Percentiles rank a stretch among this genome's conserved stretches.
Evolutionary conservation across 1,140 invertebrate species (phyloP).

Genomic region (Drosophila trapezifrons): DNA sequence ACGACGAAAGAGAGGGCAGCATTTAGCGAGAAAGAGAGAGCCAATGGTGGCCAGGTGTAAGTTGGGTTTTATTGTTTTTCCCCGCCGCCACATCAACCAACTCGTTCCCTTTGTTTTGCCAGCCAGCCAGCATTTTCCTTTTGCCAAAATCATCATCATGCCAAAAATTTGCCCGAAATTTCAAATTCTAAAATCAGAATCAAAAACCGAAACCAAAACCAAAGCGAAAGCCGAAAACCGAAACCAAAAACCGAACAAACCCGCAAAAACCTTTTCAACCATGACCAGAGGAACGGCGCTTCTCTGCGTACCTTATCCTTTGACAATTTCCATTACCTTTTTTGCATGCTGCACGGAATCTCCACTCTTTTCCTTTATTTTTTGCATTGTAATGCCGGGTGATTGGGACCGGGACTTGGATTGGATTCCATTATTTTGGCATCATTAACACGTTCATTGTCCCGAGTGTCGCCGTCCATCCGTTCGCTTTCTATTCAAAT

Average conservation of each 20-base stretch:
- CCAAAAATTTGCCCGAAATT: conserved; percentile 26
- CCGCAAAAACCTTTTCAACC: conserved; percentile 20
- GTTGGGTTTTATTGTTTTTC: conserved; percentile 50
- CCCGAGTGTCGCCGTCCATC: conserved; percentile 31
- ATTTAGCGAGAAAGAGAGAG: background rate
- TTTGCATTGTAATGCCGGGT: conserved; percentile 68
- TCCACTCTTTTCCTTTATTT: conserved; percentile 27
- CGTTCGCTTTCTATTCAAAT: conserved; percentile 65
- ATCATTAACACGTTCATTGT: conserved; percentile 83
- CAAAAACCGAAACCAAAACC: conserved; percentile 29
- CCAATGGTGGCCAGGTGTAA: conserved; percentile 64
- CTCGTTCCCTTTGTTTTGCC: conserved; percentile 66
- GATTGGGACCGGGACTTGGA: conserved; percentile 18
- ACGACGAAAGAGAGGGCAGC: conserved; percentile 1
- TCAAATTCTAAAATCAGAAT: conserved; percentile 28
- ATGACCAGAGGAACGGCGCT: conserved; percentile 36
- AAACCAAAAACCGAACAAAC: conserved; percentile 27
- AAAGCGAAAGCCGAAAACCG: conserved; percentile 26
- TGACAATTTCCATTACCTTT: conserved; percentile 58
- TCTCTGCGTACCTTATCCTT: conserved; percentile 60
- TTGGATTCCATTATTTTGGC: conserved; percentile 70
- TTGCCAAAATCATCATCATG: conserved; percentile 54
- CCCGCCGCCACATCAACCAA: conserved; percentile 39
- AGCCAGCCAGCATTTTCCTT: conserved; percentile 37
- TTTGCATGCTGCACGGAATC: conserved; percentile 53